These are phyloP conservation scores for Amblyteles armatorius DNA, from an alignment of 2,888 invertebrate genomes.

Conservation along the genomic window DNA sequence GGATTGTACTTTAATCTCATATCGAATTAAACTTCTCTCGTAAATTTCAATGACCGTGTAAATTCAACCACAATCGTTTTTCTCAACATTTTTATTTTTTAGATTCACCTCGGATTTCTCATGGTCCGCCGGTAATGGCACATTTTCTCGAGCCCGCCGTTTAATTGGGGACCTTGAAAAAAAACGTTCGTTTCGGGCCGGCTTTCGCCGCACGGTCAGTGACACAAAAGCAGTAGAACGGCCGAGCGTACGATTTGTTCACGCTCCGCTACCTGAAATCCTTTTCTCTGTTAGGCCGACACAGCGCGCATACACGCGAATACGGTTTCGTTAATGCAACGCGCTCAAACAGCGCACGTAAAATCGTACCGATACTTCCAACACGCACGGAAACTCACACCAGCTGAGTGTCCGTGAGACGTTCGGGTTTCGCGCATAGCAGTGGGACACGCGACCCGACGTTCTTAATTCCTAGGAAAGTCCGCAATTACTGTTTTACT, in stretches of 20 bases:
- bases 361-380: slow-evolving; percentile 34
- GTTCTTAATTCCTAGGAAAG: slow-evolving; percentile 35
- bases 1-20: too few relatives aligned
- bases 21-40: background rate
- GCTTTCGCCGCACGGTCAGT: slow-evolving; percentile 54
- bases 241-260: slow-evolving; percentile 61
- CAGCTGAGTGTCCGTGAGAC: slow-evolving; percentile 1
- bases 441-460: slow-evolving; percentile 27
- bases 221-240: slow-evolving; percentile 59
- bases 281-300: slow-evolving; percentile 44
- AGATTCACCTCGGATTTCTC: too few relatives aligned
- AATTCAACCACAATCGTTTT: background rate
- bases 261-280: slow-evolving; percentile 56
- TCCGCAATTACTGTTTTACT: background rate
- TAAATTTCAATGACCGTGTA: background rate
- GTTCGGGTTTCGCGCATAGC: slow-evolving; percentile 5
- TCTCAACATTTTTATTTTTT: background rate
- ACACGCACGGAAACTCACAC: background rate
- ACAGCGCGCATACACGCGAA: slow-evolving; percentile 61
- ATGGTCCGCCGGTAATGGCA: background rate
- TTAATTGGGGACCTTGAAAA: slow-evolving; percentile 15
- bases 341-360: slow-evolving; percentile 55
- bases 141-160: slow-evolving; percentile 1
- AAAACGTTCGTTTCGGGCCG: slow-evolving; percentile 13
- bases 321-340: slow-evolving; percentile 56